Percentiles rank a stretch among this genome's conserved stretches.
Evolutionary conservation across 1,140 invertebrate species (phyloP).

Genomic region (Heliconius hewitsoni): DNA sequence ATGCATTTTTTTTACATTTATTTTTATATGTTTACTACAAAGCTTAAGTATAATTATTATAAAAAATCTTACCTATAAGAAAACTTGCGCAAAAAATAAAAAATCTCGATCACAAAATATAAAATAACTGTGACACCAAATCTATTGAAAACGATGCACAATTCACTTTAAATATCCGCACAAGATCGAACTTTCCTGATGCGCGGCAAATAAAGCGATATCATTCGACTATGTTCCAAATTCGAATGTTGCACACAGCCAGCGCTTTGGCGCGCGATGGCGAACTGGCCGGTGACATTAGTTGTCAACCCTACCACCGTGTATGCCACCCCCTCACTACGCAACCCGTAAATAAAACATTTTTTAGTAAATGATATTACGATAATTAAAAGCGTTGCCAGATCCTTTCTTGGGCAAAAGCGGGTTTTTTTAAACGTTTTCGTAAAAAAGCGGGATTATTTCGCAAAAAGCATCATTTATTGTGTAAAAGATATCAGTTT

Average conservation of each 20-base stretch:
- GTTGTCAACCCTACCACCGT: constrained; percentile 4
- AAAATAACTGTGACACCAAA: constrained; percentile 42
- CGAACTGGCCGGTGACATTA: constrained; percentile 45
- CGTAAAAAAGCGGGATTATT: no score
- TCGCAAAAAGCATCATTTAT: no score
- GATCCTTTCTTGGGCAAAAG: no score
- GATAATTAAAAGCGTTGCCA: no score
- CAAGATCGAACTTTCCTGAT: constrained; percentile 42
- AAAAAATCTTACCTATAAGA: constrained; percentile 42
- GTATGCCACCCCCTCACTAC: constrained; percentile 16
- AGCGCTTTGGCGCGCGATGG: constrained; percentile 48
- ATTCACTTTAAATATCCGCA: constrained; percentile 44
- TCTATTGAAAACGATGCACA: constrained; percentile 46
- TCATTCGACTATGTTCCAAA: constrained; percentile 50
- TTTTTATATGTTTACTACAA: no score
- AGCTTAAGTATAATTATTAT: no score
- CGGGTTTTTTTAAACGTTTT: no score
- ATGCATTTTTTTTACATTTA: neutral
- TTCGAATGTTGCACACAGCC: constrained; percentile 46
- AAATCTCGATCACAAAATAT: constrained; percentile 28
- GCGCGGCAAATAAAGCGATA: constrained; percentile 46
- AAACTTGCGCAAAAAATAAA: constrained; percentile 31
- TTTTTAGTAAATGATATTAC: no score
- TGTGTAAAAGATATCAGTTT: no score
- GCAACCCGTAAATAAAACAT: neutral